These are phyloP conservation scores for Apolygus lucorum DNA, from an alignment of 1,140 invertebrate genomes.

Conservation along the genomic window DNA sequence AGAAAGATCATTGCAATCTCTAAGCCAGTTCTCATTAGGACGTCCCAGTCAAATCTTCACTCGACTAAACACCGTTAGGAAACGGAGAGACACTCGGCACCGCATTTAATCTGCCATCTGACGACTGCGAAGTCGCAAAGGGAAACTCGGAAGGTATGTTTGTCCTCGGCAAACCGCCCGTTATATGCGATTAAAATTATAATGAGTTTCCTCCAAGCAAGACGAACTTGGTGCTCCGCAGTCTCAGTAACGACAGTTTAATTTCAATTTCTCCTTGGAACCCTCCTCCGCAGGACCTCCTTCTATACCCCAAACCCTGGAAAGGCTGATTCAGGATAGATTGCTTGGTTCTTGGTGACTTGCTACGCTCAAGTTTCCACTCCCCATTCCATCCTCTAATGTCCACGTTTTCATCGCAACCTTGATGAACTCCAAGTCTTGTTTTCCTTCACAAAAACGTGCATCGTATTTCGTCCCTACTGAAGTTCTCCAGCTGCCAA, in stretches of 20 bases:
- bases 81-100: too few relatives aligned
- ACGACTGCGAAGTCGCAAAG: not conserved
- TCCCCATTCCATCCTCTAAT: not conserved
- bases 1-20: too few relatives aligned
- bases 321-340: conserved; percentile 12
- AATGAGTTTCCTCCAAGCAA: conserved; percentile 18
- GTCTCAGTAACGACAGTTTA: conserved; percentile 26
- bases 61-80: too few relatives aligned
- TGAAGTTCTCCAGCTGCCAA: too few relatives aligned
- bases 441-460: too few relatives aligned
- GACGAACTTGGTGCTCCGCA: not conserved
- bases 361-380: not conserved
- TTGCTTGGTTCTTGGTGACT: conserved; percentile 12
- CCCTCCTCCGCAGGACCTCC: not conserved
- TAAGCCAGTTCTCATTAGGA: too few relatives aligned
- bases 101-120: conserved; percentile 1
- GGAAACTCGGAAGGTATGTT: conserved; percentile 9
- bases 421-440: not conserved
- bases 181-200: conserved; percentile 26
- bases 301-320: not conserved
- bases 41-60: too few relatives aligned
- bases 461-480: too few relatives aligned
- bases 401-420: not conserved
- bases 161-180: conserved; percentile 18
- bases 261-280: conserved; percentile 21